Base-by-base conservation (phyloP, 2,888 invertebrate genomes). In the Acrobasis consociella region DNA sequence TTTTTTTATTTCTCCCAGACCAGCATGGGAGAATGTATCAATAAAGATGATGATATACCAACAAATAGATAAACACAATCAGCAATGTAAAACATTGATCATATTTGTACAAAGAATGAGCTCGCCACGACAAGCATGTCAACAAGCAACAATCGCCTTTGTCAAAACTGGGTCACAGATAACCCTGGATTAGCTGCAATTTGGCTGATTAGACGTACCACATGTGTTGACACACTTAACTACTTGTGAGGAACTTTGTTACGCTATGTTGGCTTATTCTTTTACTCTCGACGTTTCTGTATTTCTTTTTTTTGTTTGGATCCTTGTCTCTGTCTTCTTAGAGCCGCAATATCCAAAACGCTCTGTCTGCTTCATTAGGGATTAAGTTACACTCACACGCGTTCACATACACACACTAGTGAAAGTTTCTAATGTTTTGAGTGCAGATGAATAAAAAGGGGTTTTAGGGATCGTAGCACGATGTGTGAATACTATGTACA, bases 121-220 rank as follows among this genome's bases (percentile, higher is more conserved):
- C 39, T 39, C 39, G 10, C 42, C 42, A 13, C 42, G 59, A 75
- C 70, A 73, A 76, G 71, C 68, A 65, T 38, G 55, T 39, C 39
- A 52, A 52, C 53, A 53, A 53, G 31, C 17, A 53, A 53, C 53
- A 55, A 55, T 38, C 53, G 58, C 66, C 67, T 76, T 75, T 80
- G 78, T 77, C 62, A 67, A 65, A 83, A 81, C 72, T 83, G 66
- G 85, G 83, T 75, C 82, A 78, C 62, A 72, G 79, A 83, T 82
- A 84, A 76, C 72, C 16, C 69, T 63, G 77, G 81, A 83, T 83
- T 78, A 82, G 67, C 70, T 49, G 63, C 72, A 75, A 76, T 77
- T 76, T 72, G 75, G 77, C 79, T 81, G 81, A 81, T 82, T 77
- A 78, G 74, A 70, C 65, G 67, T 67, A 66, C 72, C 74, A 42